Percentiles rank a stretch among this genome's conserved stretches.
Evolutionary conservation across 2,113 vertebrate species (phyloP).

Genomic region (Anguilla rostrata): DNA sequence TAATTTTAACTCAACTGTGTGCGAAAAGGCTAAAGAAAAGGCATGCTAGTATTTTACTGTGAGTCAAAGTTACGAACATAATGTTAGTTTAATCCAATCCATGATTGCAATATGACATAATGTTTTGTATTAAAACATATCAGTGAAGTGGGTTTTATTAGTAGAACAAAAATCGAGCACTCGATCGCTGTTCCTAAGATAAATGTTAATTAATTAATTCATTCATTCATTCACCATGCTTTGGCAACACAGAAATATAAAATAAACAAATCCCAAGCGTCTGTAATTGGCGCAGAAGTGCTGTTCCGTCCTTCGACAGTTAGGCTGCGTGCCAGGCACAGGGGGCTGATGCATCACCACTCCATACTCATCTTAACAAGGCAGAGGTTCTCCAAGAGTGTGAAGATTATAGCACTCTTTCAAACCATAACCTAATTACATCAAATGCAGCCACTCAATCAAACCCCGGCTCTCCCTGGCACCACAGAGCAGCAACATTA

Average conservation of each 20-base stretch:
- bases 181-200: neutral
- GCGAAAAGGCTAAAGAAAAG: no score
- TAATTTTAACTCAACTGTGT: no score
- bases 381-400: slow-evolving; percentile 74
- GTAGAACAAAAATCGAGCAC: neutral
- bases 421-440: slow-evolving; percentile 86
- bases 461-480: slow-evolving; percentile 86
- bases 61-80: no score
- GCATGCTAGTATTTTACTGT: no score
- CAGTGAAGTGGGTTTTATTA: no score
- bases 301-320: neutral
- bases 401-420: slow-evolving; percentile 78
- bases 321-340: neutral
- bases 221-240: neutral
- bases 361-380: slow-evolving; percentile 54
- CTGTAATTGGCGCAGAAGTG: neutral
- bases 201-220: no score
- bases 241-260: neutral
- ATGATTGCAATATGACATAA: no score
- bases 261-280: neutral
- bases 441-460: slow-evolving; percentile 85
- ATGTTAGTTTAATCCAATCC: no score
- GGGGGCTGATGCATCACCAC: neutral
- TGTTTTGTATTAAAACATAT: no score
- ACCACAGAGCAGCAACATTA: slow-evolving; percentile 81